phyloP scores from a whole-genome alignment of 2,113 vertebrate genomes.

The Rynchops niger region DNA sequence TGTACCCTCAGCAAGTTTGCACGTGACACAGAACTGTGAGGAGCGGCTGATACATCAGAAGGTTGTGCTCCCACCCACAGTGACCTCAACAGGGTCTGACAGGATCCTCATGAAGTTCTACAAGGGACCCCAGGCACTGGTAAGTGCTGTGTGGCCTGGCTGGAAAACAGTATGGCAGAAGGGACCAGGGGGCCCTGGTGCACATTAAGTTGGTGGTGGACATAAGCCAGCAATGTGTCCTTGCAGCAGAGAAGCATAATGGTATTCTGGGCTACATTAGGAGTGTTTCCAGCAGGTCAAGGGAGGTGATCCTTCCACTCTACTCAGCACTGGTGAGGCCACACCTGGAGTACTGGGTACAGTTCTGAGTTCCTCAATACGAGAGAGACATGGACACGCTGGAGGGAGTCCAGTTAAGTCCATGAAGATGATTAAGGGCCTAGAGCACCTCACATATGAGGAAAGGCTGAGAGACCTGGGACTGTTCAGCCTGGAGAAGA shows the following conservation, averaged over 20 bases:
- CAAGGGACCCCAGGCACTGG: neutral
- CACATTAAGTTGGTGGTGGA: neutral
- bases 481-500: neutral
- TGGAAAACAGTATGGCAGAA: neutral
- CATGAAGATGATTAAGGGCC: neutral
- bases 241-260: neutral
- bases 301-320: neutral
- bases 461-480: neutral
- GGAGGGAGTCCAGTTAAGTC: neutral
- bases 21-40: neutral
- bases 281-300: accelerated
- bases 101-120: neutral
- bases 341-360: neutral
- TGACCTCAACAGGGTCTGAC: neutral
- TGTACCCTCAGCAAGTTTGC: neutral
- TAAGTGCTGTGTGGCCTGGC: neutral
- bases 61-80: accelerated
- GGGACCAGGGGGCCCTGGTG: neutral
- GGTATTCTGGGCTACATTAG: neutral
- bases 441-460: accelerated
- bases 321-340: neutral
- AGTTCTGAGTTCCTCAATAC: neutral
- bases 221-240: neutral
- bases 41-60: neutral
- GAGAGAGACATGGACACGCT: neutral